Evolutionary conservation across 1,140 invertebrate genomes (phyloP).

Genomic region (Luehdorfia chinensis): DNA sequence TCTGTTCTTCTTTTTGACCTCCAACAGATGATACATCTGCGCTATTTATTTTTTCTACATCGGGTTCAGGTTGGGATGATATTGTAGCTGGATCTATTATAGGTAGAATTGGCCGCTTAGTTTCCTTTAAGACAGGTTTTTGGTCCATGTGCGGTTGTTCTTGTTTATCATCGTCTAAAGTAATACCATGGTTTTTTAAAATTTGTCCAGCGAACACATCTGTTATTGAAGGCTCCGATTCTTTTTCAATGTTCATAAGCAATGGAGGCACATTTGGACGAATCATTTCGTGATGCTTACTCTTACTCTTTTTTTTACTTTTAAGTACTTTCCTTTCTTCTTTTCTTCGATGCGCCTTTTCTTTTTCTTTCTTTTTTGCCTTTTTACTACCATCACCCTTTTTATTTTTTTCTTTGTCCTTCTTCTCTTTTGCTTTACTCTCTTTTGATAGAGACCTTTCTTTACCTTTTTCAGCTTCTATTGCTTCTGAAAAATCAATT

Average conservation of each 20-base stretch:
- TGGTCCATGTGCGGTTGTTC: slow-evolving; percentile 46
- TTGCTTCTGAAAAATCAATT: slow-evolving; percentile 35
- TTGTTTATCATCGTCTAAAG: slow-evolving; percentile 45
- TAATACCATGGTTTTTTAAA: slow-evolving; percentile 71
- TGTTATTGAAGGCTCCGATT: slow-evolving; percentile 78
- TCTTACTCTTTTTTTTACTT: slow-evolving; percentile 61
- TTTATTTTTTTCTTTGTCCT: slow-evolving; percentile 61
- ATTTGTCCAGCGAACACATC: slow-evolving; percentile 80
- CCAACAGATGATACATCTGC: slow-evolving; percentile 19
- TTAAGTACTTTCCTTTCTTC: slow-evolving; percentile 61
- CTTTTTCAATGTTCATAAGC: slow-evolving; percentile 74
- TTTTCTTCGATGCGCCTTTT: slow-evolving; percentile 46
- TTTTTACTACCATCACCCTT: slow-evolving; percentile 57
- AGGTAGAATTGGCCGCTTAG: slow-evolving; percentile 59
- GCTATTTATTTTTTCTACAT: slow-evolving; percentile 50
- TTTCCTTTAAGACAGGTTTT: slow-evolving; percentile 46
- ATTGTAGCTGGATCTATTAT: slow-evolving; percentile 73
- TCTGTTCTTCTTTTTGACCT: slow-evolving; percentile 44
- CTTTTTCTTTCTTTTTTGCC: slow-evolving; percentile 62
- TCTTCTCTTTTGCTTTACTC: slow-evolving; percentile 61
- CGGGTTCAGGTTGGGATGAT: slow-evolving; percentile 37
- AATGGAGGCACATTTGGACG: slow-evolving; percentile 70
- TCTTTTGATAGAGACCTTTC: slow-evolving; percentile 58
- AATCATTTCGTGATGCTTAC: slow-evolving; percentile 64
- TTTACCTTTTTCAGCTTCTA: slow-evolving; percentile 51